These are phyloP conservation scores for Mesembrinibis cayennensis DNA, from an alignment of 2,113 vertebrate genomes.

Conservation along the genomic window DNA sequence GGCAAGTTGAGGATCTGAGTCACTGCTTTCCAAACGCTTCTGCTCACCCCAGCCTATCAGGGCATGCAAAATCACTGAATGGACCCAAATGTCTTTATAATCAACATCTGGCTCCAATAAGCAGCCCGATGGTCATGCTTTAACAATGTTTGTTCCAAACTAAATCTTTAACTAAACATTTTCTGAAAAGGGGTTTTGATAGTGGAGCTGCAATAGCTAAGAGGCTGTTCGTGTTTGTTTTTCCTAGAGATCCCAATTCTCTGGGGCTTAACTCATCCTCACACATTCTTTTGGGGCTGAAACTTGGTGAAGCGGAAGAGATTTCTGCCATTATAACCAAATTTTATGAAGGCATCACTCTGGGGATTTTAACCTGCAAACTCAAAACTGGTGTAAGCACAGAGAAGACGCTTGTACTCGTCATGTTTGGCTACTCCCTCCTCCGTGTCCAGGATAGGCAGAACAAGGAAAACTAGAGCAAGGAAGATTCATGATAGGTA, in stretches of 20 bases:
- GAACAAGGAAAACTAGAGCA: neutral
- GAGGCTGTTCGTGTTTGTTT: slow-evolving; percentile 58
- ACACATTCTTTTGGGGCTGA: slow-evolving; percentile 35
- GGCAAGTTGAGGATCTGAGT: slow-evolving; percentile 57
- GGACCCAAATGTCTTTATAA: slow-evolving; percentile 66
- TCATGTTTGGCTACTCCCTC: neutral
- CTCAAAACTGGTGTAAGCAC: neutral
- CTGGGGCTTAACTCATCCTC: slow-evolving; percentile 57
- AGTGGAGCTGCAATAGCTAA: slow-evolving; percentile 29
- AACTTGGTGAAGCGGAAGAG: neutral
- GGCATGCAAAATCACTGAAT: slow-evolving; percentile 78
- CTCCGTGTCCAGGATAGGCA: neutral
- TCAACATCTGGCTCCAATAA: slow-evolving; percentile 87
- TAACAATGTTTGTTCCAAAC: slow-evolving; percentile 66
- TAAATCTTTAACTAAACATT: slow-evolving; percentile 68
- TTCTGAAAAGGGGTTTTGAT: slow-evolving; percentile 64
- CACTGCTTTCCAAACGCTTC: slow-evolving; percentile 57
- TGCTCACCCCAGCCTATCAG: slow-evolving; percentile 74
- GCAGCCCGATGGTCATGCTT: slow-evolving; percentile 64
- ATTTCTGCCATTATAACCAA: neutral
- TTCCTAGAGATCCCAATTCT: slow-evolving; percentile 48
- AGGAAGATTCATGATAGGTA: neutral
- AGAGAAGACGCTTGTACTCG: neutral
- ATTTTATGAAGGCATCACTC: neutral
- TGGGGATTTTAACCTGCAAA: neutral